Base-by-base conservation (phyloP, 2,888 invertebrate species). In the Lasioglossum leucozonium region DNA sequence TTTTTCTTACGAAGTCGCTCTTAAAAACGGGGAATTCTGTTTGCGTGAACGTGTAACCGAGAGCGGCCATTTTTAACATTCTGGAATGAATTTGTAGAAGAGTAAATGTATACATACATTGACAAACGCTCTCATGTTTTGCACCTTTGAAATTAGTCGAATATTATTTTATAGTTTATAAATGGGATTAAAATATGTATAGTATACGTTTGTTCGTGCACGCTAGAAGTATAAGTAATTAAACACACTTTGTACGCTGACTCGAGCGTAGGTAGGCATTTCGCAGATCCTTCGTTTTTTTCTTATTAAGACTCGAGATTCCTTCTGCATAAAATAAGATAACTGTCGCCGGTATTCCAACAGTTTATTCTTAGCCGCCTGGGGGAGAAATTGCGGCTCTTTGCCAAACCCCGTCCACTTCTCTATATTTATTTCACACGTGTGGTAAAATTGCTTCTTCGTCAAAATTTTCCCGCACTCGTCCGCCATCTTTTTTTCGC, bases 281-380 rank as follows among this genome's bases (percentile, higher is more conserved):
- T 42, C 16, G 11, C n/a, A 34, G 55, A 34, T 65, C 67, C 65
- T 18, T 37, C 34, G 4, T 37, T 67, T 44, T 71, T 73, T 82
- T 77, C 81, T 47, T 83, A 81, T 76, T 67, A 34, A 74, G 55
- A 81, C 51, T 55, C 37, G 55, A 82, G 71, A 89, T 88, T 87
- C 87, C 81, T 89, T 71, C 26, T 73, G 55, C 72, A 84, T 76
- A 77, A 88, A 90, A 89, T 85, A 88, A 90, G 79, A 81, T 84
- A 88, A 92, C 71, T 84, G 81, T 76, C 79, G 87, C 51, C 77
- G 79, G 87, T 88, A 90, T 92, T 91, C 92, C 91, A 91, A 89
- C 91, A 89, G 92, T 92, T 94, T 94, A 94, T 94, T 94, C 92
- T 91, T 91, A 93, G 93, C 90, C 79, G 80, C 89, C 88, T 81